A percentile compares a stretch with the other conserved stretches of the same genome.
Evolutionary conservation across 2,113 vertebrate species (phyloP).

Genomic region (Lucifuga dentata): DNA sequence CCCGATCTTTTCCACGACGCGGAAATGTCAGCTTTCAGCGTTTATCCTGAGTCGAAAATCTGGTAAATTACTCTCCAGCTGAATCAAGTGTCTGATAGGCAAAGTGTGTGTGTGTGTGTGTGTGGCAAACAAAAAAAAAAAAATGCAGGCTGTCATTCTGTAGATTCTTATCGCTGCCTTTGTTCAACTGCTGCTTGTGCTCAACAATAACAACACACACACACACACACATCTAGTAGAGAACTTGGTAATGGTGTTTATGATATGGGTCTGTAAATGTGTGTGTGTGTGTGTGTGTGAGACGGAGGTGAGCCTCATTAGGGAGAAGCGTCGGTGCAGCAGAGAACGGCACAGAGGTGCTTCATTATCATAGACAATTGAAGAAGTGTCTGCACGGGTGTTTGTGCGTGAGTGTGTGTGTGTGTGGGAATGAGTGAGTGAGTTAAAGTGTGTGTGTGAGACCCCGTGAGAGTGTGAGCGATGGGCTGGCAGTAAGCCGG

Average conservation of each 20-base stretch:
- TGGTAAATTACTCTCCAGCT: neutral
- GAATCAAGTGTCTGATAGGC: slow-evolving; percentile 9
- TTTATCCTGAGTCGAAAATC: too few relatives aligned
- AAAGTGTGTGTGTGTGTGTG: too few relatives aligned
- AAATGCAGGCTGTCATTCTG: slow-evolving; percentile 2
- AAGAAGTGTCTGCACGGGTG: slow-evolving; percentile 25
- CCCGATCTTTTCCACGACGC: too few relatives aligned
- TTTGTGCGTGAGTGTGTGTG: slow-evolving; percentile 10
- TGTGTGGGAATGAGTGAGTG: neutral
- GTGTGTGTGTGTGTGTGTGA: slow-evolving; percentile 41
- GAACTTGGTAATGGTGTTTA: slow-evolving; percentile 24
- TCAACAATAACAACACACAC: slow-evolving; percentile 15
- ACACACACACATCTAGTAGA: neutral
- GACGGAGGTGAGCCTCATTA: slow-evolving; percentile 72
- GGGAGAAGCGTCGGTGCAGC: slow-evolving; percentile 23
- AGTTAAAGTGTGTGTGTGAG: slow-evolving; percentile 19
- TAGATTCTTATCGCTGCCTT: slow-evolving; percentile 3
- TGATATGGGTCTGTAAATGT: slow-evolving; percentile 35
- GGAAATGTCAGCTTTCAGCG: too few relatives aligned
- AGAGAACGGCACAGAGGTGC: slow-evolving; percentile 32
- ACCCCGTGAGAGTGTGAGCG: slow-evolving; percentile 39
- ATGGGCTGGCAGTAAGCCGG: slow-evolving; percentile 57
- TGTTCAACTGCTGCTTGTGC: slow-evolving; percentile 6
- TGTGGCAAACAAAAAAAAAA: too few relatives aligned
- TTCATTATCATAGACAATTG: slow-evolving; percentile 63